Conservation (phyloP, 64 coral and sea anemone species). For the Montipora efflorescens region DNA sequence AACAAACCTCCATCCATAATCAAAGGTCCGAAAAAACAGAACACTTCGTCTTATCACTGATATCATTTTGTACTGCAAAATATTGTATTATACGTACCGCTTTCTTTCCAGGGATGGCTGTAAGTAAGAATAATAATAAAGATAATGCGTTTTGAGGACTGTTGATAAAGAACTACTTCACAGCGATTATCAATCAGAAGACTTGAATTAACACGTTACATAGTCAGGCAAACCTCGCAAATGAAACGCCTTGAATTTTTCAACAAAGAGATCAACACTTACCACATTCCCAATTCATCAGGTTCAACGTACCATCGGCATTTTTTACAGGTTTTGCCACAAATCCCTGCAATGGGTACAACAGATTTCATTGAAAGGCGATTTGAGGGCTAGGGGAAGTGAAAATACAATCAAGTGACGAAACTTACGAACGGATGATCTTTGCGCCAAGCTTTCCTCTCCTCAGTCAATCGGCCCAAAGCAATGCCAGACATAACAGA, state of each 20-base stretch:
- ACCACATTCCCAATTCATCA: constrained; percentile 99
- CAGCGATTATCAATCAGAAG: background rate
- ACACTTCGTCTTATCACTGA: background rate
- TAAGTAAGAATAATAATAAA: constrained; percentile 30
- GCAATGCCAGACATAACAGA: constrained; percentile 97
- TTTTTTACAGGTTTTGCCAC: constrained; percentile 97
- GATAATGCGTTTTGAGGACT: background rate
- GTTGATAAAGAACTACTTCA: background rate
- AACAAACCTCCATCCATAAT: background rate
- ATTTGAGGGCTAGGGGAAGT: background rate
- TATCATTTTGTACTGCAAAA: background rate
- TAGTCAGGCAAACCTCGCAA: no score
- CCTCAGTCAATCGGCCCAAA: constrained; percentile 93
- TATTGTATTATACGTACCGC: constrained; percentile 73
- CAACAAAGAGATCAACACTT: constrained; percentile 29
- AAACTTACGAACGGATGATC: constrained; percentile 99
- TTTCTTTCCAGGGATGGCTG: constrained; percentile 98
- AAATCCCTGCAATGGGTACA: constrained; percentile 81
- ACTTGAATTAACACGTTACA: background rate
- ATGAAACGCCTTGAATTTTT: background rate
- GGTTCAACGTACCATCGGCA: constrained; percentile 88
- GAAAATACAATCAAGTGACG: background rate
- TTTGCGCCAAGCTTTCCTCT: constrained; percentile 99
- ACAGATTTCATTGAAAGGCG: constrained; percentile 15
- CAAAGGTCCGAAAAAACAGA: background rate